Conservation (phyloP, 2,113 vertebrate genomes). For the Gila orcuttii region DNA sequence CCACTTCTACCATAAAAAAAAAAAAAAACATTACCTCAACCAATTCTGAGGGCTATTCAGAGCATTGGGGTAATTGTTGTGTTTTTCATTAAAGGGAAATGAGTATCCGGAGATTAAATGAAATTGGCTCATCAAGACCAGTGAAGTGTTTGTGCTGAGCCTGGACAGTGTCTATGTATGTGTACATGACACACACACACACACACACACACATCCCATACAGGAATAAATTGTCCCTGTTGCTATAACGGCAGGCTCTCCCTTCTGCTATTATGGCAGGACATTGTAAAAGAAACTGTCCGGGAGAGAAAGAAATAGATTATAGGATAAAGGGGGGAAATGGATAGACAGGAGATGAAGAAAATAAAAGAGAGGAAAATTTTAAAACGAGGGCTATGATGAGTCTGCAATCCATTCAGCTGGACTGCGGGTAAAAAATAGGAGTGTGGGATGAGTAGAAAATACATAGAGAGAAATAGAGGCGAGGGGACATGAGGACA, state of each 20-base stretch:
- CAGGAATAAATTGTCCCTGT: conserved; percentile 75
- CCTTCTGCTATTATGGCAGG: conserved; percentile 73
- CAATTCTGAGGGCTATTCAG: conserved; percentile 64
- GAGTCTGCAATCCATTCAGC: conserved; percentile 55
- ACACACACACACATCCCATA: conserved; percentile 46
- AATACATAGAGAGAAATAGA: conserved; percentile 40
- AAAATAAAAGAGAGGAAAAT: conserved; percentile 56
- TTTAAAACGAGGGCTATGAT: conserved; percentile 52
- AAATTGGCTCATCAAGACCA: conserved; percentile 78
- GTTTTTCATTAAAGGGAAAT: conserved; percentile 81
- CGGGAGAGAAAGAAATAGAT: conserved; percentile 65
- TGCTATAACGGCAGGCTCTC: conserved; percentile 61
- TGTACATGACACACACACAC: conserved; percentile 11
- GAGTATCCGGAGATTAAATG: conserved; percentile 77
- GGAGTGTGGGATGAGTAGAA: conserved; percentile 33
- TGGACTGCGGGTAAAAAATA: conserved; percentile 45
- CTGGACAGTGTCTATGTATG: conserved; percentile 41
- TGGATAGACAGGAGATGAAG: conserved; percentile 50
- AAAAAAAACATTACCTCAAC: conserved; percentile 52
- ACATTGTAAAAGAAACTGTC: conserved; percentile 73
- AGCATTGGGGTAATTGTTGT: conserved; percentile 78
- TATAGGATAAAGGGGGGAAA: conserved; percentile 50
- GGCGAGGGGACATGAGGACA: conserved; percentile 10
- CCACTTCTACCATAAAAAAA: not conserved
- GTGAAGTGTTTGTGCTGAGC: conserved; percentile 55